Evolutionary conservation across 2,888 invertebrate species (phyloP), one percentile per base, ranked within the genome.

Genomic region (Pseudolycoriella hygida): DNA sequence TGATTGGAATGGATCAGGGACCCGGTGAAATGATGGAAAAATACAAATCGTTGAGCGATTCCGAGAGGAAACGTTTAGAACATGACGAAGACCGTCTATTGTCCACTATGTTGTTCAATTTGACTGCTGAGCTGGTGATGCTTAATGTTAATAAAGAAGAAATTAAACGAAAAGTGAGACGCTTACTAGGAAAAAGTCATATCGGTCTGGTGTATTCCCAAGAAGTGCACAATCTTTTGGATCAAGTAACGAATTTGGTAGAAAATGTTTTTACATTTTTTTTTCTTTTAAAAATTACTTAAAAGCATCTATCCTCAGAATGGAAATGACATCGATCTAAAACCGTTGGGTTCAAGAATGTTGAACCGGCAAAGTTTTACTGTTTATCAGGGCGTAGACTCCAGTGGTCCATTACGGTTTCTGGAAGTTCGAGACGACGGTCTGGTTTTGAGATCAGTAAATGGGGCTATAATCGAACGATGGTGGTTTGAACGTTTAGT

Each of bases 1-100:
- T 97, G 78, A 88, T 97, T 53, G 94, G 98, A 45, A 96, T 99
- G 96, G 98, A 99, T 69, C 97, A 98, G 62, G 94, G 96, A 17
- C 93, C 96, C 31, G 80, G 86, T 46, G 96, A 96, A 69, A 96
- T 97, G 96, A 94, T 97, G 90, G 96, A 96, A 57, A 77, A 94
- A 53, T 96, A 96, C 67, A 90, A 88, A 59, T 80, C 84, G 45
- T 68, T 96, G 46, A 90, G 92, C 58, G 92, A 92, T 44, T 88
- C 87, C 18, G 90, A 92, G 58, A 71, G 87, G 45, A 96, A 97
- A 64, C 76, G 97, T 3, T 69, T 99, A 38, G 98, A 99, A 57
- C 89, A 96, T 55, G 98, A 99, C 59, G 98, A 99, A 61, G 98
- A 99, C 64, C 74, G 94, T 46, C 67, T 99, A 32, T 67, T 99